Conservation (phyloP, 2,797 vertebrate species). For the Zenarchopterus dispar region DNA sequence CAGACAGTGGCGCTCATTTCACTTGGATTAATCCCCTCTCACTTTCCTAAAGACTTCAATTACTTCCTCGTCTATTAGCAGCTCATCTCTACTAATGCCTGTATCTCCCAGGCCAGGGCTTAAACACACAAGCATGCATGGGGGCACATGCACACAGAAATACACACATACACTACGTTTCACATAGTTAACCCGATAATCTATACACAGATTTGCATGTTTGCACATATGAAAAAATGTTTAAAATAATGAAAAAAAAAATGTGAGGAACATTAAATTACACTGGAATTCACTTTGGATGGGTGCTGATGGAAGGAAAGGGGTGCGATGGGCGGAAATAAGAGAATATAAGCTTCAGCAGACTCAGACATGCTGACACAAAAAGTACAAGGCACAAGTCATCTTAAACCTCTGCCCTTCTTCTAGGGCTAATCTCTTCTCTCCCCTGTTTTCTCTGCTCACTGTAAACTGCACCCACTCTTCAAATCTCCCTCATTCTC, state of each 20-base stretch:
- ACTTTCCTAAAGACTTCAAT: slow-evolving; percentile 86
- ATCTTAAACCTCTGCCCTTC: slow-evolving; percentile 67
- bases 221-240: slow-evolving; percentile 15
- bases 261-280: slow-evolving; percentile 38
- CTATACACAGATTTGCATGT: slow-evolving; percentile 17
- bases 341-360: slow-evolving; percentile 69
- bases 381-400: slow-evolving; percentile 70
- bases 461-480: slow-evolving; percentile 50
- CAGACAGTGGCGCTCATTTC: slow-evolving; percentile 77
- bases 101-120: slow-evolving; percentile 77
- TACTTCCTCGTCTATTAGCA: slow-evolving; percentile 79
- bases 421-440: slow-evolving; percentile 60
- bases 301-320: slow-evolving; percentile 50
- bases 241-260: not conserved
- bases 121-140: slow-evolving; percentile 60
- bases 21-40: slow-evolving; percentile 80
- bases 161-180: slow-evolving; percentile 34
- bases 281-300: slow-evolving; percentile 18
- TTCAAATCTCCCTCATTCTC: slow-evolving; percentile 41
- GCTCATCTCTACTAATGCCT: slow-evolving; percentile 82
- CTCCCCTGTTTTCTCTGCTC: slow-evolving; percentile 46
- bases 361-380: slow-evolving; percentile 69
- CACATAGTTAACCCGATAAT: slow-evolving; percentile 41
- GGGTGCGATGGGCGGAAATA: slow-evolving; percentile 39
- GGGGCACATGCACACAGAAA: slow-evolving; percentile 23